Conservation (phyloP, 2,888 invertebrate species). For the Tiliacea citrago region DNA sequence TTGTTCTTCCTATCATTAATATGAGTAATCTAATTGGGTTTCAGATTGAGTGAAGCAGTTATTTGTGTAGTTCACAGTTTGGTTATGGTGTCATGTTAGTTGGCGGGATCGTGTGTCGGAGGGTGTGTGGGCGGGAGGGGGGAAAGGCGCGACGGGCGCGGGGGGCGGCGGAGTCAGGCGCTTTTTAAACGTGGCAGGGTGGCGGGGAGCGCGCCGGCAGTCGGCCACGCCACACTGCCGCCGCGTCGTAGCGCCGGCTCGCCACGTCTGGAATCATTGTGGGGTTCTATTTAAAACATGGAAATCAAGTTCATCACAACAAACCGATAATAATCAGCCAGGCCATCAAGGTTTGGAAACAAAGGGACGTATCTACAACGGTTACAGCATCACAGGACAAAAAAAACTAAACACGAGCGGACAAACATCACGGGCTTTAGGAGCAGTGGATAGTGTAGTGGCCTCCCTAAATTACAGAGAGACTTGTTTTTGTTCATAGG, state of each 20-base stretch:
- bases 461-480: slow-evolving; percentile 35
- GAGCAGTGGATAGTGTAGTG: slow-evolving; percentile 2
- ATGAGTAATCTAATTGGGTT: slow-evolving; percentile 70
- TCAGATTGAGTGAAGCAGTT: slow-evolving; percentile 72
- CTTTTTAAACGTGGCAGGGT: slow-evolving; percentile 82
- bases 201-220: slow-evolving; percentile 84
- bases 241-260: slow-evolving; percentile 77
- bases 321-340: slow-evolving; percentile 51
- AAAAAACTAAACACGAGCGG: slow-evolving; percentile 32
- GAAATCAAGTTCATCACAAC: slow-evolving; percentile 37
- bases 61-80: slow-evolving; percentile 69
- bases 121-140: slow-evolving; percentile 60
- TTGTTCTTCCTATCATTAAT: slow-evolving; percentile 71
- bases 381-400: slow-evolving; percentile 37
- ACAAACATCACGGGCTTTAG: slow-evolving; percentile 15
- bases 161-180: slow-evolving; percentile 56
- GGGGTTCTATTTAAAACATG: slow-evolving; percentile 48
- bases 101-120: slow-evolving; percentile 71
- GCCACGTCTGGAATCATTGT: slow-evolving; percentile 81
- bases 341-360: slow-evolving; percentile 53
- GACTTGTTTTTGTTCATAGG: slow-evolving; percentile 6
- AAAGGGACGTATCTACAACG: slow-evolving; percentile 28
- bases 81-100: slow-evolving; percentile 61
- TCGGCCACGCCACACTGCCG: slow-evolving; percentile 82
- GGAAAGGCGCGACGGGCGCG: slow-evolving; percentile 62